Evolutionary conservation across 2,113 vertebrate genomes (phyloP), one percentile per base, ranked within the genome.

Genomic region (Mugil cephalus): DNA sequence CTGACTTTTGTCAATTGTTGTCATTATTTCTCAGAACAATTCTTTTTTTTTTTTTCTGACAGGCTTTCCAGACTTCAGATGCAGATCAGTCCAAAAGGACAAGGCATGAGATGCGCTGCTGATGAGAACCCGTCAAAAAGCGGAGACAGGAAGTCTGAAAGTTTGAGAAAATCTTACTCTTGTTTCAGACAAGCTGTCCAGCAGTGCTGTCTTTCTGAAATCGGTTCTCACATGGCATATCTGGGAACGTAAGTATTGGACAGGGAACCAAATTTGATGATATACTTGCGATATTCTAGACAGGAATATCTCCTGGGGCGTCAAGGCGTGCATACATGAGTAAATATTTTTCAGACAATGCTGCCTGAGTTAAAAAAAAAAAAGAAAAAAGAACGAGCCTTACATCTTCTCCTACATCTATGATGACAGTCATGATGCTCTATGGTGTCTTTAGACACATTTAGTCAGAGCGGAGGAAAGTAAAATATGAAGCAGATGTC

Each of bases 401-500:
- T 30, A 30, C 24, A 30, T 30, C 14, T 47, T 38, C 56, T 53
- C 35, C 52, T 46, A 13, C 7, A 18, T 45, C 51, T 6, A 36
- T 1, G 4, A 55, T 50, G 45, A 71, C 40, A 34, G 69, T 4
- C 34, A 55, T 54, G 70, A 76, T 39, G 55, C 38, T 42, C 15
- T 42, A 17, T 0, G 6, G 10, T 68, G 60, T 69, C 69, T 73
- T 76, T 18, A n/a, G 34, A 46, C 36, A 55, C 38, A 17, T 51
- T 24, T 19, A 21, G 65, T 55, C 56, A 12, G 6, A 66, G 10
- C 3, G 2, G 35, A 35, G 46, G 13, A 72, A 58, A 18, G 24
- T 73, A 42, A 71, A 61, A 88, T 68, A 12, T 38, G 36, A 76
- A 78, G 61, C 82, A 85, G 86, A 87, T 89, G 83, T 83, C 75